Evolutionary conservation across 23 tunicate genomes (phyloP), one percentile per base, ranked within the genome.

Genomic region (Oikopleura albicans): DNA sequence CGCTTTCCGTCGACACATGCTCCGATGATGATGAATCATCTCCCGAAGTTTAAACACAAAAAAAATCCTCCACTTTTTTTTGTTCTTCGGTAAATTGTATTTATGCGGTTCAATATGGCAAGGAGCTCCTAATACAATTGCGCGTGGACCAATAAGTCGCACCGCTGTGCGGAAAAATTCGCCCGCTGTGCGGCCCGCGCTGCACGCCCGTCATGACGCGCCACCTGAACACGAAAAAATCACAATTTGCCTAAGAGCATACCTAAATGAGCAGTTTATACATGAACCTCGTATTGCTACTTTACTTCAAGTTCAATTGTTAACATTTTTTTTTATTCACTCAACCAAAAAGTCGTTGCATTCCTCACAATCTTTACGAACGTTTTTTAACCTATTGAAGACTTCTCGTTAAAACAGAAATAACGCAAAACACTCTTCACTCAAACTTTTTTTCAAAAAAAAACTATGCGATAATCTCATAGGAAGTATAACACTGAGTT

Each of bases 181-280:
- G 8, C 22, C 59, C 8, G n/a, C n/a, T n/a, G n/a, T n/a, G n/a
- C n/a, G n/a, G n/a, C n/a, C n/a, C n/a, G n/a, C n/a, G n/a, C n/a
- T n/a, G n/a, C n/a, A n/a, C n/a, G n/a, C n/a, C n/a, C n/a, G n/a
- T n/a, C n/a, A n/a, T n/a, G n/a, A n/a, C n/a, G n/a, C n/a, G n/a
- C n/a, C n/a, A n/a, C n/a, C n/a, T n/a, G n/a, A n/a, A n/a, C n/a
- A n/a, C n/a, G n/a, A n/a, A n/a, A n/a, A n/a, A n/a, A n/a, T n/a
- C n/a, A n/a, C n/a, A n/a, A n/a, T n/a, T n/a, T n/a, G n/a, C n/a
- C n/a, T n/a, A n/a, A n/a, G n/a, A n/a, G n/a, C n/a, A n/a, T n/a
- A n/a, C n/a, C n/a, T n/a, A n/a, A n/a, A n/a, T n/a, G 63, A 49
- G 63, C 63, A 49, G 63, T 49, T 49, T 49, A 49, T 49, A 49